Evolutionary conservation across 2,113 vertebrate genomes (phyloP), one percentile per base, ranked within the genome.

Genomic region (Pachyramphus minor): DNA sequence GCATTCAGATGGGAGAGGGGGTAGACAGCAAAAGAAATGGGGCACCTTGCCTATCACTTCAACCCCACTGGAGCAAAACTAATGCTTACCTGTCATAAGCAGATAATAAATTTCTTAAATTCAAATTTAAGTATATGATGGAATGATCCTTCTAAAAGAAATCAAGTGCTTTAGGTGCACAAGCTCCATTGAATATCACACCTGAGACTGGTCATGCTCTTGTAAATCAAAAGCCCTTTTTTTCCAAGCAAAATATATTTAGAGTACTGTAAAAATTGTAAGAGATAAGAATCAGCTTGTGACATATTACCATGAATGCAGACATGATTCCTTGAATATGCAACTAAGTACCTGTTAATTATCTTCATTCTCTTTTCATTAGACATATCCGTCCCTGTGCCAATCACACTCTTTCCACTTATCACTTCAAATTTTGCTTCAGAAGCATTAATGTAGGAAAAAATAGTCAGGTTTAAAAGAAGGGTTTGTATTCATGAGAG

Each of bases 341-440:
- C 45, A 59, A 9, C 7, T 25, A 47, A 35, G 60, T 84, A 33
- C 25, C 33, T 19, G 3, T 14, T 87, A 82, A 72, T 75, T 59
- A 56, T 11, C 13, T 63, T 89, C 41, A 52, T 78, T 87, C 6
- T 68, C 18, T 80, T 76, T 87, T 73, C 23, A 33, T 89, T 85
- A 47, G 18, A 14, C 33, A 20, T 47, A 60, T 55, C 56, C 37
- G 72, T 62, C 35, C 56, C 21, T 0, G 0, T 60, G 73, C 21
- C 50, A 91, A 37, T 77, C 68, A 66, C 8, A 21, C 3, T 18
- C 37, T 42, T 87, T 53, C 24, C 7, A 7, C 31, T 82, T 79
- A 68, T 47, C 35, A n/a, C 27, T 20, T 79, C 44, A 58, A 31
- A 47, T 79, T 87, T 71, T 82, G 3, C 45, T 75, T 75, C 69